Evolutionary conservation across 1,140 invertebrate genomes (phyloP).

Genomic region (Sitodiplosis mosellana): DNA sequence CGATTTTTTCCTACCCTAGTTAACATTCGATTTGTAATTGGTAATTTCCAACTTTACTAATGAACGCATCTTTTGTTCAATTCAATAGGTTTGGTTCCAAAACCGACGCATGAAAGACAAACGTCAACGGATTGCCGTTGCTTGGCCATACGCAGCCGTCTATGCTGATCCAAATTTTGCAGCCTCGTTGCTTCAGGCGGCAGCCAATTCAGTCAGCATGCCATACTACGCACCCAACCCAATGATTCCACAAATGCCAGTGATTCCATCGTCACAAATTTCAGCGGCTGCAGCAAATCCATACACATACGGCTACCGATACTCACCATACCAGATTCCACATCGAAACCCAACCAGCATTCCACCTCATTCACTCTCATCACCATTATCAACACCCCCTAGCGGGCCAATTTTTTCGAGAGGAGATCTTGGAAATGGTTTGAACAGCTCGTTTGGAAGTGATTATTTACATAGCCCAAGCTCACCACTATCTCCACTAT

Average conservation of each 20-base stretch:
- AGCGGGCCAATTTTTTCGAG: constrained; percentile 3
- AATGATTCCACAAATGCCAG: constrained; percentile 26
- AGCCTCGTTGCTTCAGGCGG: constrained; percentile 76
- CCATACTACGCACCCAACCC: constrained; percentile 36
- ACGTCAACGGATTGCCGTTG: constrained; percentile 75
- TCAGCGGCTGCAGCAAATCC: constrained; percentile 22
- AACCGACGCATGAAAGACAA: constrained; percentile 99
- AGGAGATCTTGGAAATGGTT: constrained; percentile 6
- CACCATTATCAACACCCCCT: constrained; percentile 16
- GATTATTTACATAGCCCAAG: constrained; percentile 16
- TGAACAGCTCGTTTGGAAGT: constrained; percentile 3
- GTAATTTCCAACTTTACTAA: too few relatives aligned
- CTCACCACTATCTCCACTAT: constrained; percentile 22
- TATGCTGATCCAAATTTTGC: constrained; percentile 84
- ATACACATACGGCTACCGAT: constrained; percentile 24
- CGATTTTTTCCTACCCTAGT: not conserved
- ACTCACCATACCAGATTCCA: constrained; percentile 25
- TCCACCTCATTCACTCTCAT: constrained; percentile 23
- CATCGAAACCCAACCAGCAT: constrained; percentile 15
- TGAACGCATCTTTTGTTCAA: constrained; percentile 10
- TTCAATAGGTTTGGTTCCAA: constrained; percentile 89
- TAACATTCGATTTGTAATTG: not conserved
- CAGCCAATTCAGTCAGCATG: constrained; percentile 44
- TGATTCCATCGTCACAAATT: constrained; percentile 24
- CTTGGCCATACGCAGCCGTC: constrained; percentile 85